phyloP scores from a whole-genome alignment of 2,113 vertebrate species.

The Bettongia penicillata region DNA sequence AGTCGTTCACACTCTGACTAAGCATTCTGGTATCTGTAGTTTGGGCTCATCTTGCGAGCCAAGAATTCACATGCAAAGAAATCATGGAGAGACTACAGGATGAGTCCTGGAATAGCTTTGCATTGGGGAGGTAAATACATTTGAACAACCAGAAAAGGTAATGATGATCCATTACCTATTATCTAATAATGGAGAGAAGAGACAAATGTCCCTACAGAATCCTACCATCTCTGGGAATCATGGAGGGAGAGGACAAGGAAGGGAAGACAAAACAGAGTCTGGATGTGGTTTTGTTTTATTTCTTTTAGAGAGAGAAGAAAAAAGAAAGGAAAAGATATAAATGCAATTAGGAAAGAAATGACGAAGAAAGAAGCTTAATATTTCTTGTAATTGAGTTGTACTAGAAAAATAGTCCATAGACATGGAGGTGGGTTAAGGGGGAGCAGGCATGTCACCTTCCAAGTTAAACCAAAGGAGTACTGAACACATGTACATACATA shows the following conservation, averaged over 20 bases:
- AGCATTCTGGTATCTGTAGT: not conserved
- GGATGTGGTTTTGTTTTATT: not conserved
- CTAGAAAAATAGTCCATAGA: not conserved
- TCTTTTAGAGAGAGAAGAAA: not conserved
- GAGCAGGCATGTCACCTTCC: not conserved
- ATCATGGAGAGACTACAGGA: not conserved
- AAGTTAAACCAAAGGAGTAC: not conserved
- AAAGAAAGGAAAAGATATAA: not conserved
- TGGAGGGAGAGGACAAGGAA: not conserved
- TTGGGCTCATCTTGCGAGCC: not conserved
- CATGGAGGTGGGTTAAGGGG: not conserved
- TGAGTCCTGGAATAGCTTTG: not conserved
- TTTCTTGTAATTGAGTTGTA: not conserved
- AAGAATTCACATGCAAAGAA: not conserved
- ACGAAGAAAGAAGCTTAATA: not conserved
- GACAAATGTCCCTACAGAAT: not conserved
- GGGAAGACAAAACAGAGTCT: not conserved
- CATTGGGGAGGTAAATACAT: not conserved
- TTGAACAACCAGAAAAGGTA: not conserved
- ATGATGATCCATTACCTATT: not conserved
- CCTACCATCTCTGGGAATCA: not conserved
- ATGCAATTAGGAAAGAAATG: not conserved
- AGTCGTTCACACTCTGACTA: not conserved
- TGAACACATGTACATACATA: not conserved
- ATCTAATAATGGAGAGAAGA: not conserved